Evolutionary conservation across 1,140 invertebrate genomes (phyloP), one percentile per base, ranked within the genome.

Genomic region (Pogonus chalceus): DNA sequence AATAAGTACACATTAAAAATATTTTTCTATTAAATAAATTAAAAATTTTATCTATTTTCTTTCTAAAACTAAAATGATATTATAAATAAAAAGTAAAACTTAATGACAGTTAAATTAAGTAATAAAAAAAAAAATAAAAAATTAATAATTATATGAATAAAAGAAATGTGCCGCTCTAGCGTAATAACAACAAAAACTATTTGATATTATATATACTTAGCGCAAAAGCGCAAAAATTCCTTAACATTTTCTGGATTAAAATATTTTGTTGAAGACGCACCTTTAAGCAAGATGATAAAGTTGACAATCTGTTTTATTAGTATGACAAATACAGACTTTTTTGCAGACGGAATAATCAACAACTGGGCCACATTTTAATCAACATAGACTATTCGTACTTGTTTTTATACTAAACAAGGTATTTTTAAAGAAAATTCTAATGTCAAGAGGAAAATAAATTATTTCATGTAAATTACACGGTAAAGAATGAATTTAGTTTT

Each of bases 381-480:
- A 43, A 43, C 37, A 43, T 4, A 43, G 7, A 12, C 37, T 10
- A 18, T 16, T 43, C 37, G 26, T 16, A 43, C 7, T 10, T 43
- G 37, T n/a, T n/a, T n/a, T n/a, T n/a, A n/a, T n/a, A n/a, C n/a
- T n/a, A n/a, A 43, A 43, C 9, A 43, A 43, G 18, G 37, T 10
- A 43, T 43, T 43, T 43, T 10, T 10, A 43, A 43, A 43, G 37
- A 43, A 43, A 43, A 43, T 43, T 43, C 7, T 43, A 43, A 43
- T 43, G 37, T 43, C 37, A 43, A 43, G 37, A 43, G 37, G 37
- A 43, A 43, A 43, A 43, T 16, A 43, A 43, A 43, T 43, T 43
- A 16, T 43, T 43, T 43, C 7, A 43, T 43, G 37, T 43, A 43
- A 43, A 43, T 43, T 9, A 43, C 37, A 12, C 3, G 18, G 37